Evolutionary conservation across 2,888 invertebrate species (phyloP).

Genomic region (Campoplex nolae): DNA sequence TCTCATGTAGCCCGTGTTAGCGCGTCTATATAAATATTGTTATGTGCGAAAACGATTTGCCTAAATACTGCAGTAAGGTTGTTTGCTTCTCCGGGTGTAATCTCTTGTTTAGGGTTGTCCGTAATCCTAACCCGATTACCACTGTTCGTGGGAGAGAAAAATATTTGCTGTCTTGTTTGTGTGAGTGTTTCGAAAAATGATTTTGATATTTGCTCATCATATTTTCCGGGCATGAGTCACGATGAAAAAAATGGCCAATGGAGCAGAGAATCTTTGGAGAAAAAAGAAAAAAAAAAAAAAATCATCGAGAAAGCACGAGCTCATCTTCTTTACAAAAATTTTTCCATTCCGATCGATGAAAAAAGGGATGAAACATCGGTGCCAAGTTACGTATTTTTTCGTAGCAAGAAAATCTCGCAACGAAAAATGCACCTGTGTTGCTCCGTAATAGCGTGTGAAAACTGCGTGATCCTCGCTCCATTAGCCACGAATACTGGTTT

Average conservation of each 20-base stretch:
- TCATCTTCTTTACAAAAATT: conserved; percentile 69
- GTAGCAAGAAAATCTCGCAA: background rate
- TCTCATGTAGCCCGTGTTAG: too few species aligned
- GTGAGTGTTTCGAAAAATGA: background rate
- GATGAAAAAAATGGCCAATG: background rate
- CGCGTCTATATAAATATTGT: conserved; percentile 1
- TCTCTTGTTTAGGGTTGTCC: conserved; percentile 74
- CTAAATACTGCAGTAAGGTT: background rate
- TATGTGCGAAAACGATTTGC: background rate
- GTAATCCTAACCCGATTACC: conserved; percentile 76
- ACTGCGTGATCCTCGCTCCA: conserved; percentile 77
- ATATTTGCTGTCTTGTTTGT: conserved; percentile 17
- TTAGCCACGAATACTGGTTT: conserved; percentile 76
- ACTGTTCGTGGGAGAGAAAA: conserved; percentile 37
- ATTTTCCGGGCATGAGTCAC: background rate
- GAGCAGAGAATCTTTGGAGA: background rate
- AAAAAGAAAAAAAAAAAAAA: background rate
- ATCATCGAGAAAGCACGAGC: conserved; percentile 34
- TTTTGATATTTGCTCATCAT: conserved; percentile 33
- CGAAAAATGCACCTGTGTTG: conserved; percentile 21
- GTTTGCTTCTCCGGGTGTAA: conserved; percentile 66
- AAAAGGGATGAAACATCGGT: conserved; percentile 46
- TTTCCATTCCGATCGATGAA: conserved; percentile 66
- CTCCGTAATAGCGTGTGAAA: conserved; percentile 76
- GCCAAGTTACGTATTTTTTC: conserved; percentile 58